phyloP scores from a whole-genome alignment of 23 tunicate genomes.

The Trididemnum miniatum region DNA sequence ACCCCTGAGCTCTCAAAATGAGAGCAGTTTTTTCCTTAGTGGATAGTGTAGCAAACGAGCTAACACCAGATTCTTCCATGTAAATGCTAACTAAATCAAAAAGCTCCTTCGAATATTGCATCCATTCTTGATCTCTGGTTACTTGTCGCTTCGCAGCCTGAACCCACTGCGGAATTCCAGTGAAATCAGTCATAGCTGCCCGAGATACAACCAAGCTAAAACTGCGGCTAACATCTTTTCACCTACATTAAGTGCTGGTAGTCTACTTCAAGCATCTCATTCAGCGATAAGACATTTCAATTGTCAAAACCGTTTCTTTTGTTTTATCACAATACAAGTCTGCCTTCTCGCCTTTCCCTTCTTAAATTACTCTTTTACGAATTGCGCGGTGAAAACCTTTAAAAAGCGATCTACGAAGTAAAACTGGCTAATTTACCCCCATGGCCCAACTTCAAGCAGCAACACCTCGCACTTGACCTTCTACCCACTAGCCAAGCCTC shows the following conservation, averaged over 20 bases:
- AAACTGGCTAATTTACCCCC: no score
- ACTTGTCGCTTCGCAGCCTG: conserved; percentile 44
- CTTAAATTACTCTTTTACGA: no score
- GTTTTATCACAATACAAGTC: conserved; percentile 8
- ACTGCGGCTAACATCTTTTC: neutral
- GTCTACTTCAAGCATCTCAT: neutral
- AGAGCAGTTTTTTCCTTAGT: conserved; percentile 51
- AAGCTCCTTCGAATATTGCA: conserved; percentile 52
- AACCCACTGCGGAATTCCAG: conserved; percentile 69
- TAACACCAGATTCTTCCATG: conserved; percentile 70
- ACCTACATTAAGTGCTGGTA: neutral
- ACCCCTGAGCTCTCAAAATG: conserved; percentile 39
- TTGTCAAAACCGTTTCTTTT: neutral
- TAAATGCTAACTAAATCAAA: conserved; percentile 54
- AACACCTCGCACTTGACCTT: no score
- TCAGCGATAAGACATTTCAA: neutral
- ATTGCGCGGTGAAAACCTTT: no score
- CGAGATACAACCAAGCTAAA: neutral
- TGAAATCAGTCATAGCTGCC: conserved; percentile 26
- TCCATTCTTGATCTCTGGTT: conserved; percentile 63
- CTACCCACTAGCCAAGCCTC: no score
- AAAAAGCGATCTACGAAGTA: no score
- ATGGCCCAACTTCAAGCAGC: no score
- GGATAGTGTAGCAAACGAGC: conserved; percentile 43
- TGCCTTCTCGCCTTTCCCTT: neutral